phyloP scores from a whole-genome alignment of 2,113 vertebrate species.

The Isurus oxyrinchus region DNA sequence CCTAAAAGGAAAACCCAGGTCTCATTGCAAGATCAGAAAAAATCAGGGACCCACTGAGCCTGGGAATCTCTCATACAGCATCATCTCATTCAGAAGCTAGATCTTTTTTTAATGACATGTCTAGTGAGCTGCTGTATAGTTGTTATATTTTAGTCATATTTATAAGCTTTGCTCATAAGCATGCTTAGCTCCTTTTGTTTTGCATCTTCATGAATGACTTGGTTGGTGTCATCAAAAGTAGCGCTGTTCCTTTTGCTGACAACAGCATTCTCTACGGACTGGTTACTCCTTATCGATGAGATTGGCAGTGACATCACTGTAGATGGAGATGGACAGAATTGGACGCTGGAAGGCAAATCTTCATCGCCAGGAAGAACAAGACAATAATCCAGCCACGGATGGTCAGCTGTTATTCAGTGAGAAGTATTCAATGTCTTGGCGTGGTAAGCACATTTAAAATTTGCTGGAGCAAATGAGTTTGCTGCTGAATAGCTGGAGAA shows the following conservation, averaged over 20 bases:
- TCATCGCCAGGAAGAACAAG: background rate
- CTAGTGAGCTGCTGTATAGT: background rate
- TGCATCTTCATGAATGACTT: background rate
- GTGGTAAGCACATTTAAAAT: background rate
- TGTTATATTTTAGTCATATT: background rate
- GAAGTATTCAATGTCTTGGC: background rate
- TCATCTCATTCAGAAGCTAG: background rate
- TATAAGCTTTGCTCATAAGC: background rate
- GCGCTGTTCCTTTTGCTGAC: background rate
- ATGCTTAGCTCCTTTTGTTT: background rate
- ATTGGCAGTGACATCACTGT: background rate
- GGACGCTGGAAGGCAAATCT: background rate
- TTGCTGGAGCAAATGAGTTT: background rate
- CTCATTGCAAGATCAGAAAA: background rate
- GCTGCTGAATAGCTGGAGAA: background rate
- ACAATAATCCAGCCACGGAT: background rate
- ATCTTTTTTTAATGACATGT: background rate
- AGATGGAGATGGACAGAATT: background rate
- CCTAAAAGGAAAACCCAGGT: background rate
- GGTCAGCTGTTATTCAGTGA: background rate
- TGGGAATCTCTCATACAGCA: background rate
- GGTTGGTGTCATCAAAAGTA: too few relatives aligned
- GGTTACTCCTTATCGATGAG: background rate
- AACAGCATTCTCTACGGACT: background rate
- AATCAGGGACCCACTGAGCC: background rate